Percentiles rank a stretch among this genome's conserved stretches.
Conservation (phyloP, 1,140 invertebrate species). For the Drosophila ercepeae region DNA sequence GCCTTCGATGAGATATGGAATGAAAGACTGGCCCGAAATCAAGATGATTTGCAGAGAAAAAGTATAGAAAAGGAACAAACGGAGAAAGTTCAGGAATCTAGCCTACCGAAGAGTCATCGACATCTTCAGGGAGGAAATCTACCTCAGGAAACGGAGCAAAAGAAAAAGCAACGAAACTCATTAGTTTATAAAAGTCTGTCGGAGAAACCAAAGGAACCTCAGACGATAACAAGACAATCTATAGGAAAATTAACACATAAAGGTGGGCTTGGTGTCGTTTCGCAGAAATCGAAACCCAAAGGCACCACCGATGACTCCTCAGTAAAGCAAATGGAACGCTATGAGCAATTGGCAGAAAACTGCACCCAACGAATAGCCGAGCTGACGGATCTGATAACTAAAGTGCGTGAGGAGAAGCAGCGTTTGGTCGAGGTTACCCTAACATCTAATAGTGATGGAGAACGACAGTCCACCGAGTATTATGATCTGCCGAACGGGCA, state of each 20-base stretch:
- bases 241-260: background rate
- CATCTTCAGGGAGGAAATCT: background rate
- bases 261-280: background rate
- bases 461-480: constrained; percentile 77
- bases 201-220: background rate
- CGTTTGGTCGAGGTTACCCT: constrained; percentile 75
- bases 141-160: background rate
- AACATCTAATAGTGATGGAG: constrained; percentile 72
- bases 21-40: constrained; percentile 29
- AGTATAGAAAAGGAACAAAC: background rate
- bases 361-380: constrained; percentile 76
- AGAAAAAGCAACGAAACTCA: background rate
- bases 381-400: constrained; percentile 69
- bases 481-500: constrained; percentile 57
- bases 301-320: constrained; percentile 8
- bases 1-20: constrained; percentile 65
- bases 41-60: background rate
- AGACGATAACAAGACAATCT: background rate
- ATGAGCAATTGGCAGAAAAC: constrained; percentile 70
- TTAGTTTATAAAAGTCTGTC: background rate
- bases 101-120: background rate
- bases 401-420: constrained; percentile 80
- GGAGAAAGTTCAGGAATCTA: background rate
- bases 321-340: constrained; percentile 50
- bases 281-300: background rate